Evolutionary conservation across 2,113 vertebrate species (phyloP).

Genomic region (Monopterus albus): DNA sequence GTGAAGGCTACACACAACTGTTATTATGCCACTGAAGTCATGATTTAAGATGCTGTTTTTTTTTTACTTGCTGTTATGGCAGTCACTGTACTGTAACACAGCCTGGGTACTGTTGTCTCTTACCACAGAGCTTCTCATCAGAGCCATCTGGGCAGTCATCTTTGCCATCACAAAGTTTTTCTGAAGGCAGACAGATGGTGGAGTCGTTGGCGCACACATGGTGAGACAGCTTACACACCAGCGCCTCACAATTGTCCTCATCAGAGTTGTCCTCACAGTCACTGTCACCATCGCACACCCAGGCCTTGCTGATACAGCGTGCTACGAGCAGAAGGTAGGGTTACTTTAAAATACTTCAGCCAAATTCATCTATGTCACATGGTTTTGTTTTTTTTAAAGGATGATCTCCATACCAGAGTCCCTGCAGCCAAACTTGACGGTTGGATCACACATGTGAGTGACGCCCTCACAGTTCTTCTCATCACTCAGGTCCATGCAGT

Average conservation of each 20-base stretch:
- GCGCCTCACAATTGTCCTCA: conserved; percentile 94
- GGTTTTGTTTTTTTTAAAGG: not conserved
- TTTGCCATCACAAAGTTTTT: conserved; percentile 92
- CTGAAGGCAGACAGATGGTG: conserved; percentile 91
- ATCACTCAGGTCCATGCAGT: conserved; percentile 97
- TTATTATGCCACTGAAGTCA: not conserved
- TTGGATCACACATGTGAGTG: conserved; percentile 94
- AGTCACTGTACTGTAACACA: conserved; percentile 22
- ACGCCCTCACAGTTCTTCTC: conserved; percentile 97
- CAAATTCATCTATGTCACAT: not conserved
- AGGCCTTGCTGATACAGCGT: conserved; percentile 97
- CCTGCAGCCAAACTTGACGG: conserved; percentile 95
- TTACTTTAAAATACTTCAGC: conserved; percentile 1
- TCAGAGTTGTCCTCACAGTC: conserved; percentile 98
- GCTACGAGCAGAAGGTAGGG: conserved; percentile 71
- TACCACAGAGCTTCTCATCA: conserved; percentile 95
- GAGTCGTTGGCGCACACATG: conserved; percentile 94
- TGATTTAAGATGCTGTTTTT: conserved; percentile 1
- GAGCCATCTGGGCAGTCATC: conserved; percentile 94
- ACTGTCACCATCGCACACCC: conserved; percentile 96
- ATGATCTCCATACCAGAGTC: conserved; percentile 84
- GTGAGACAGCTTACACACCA: conserved; percentile 94
- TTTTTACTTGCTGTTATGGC: conserved; percentile 4
- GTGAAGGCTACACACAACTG: not conserved
- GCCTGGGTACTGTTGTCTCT: conserved; percentile 40